Percentiles rank a stretch among this genome's conserved stretches.
Conservation (phyloP, 2,888 invertebrate genomes). For the Metalampra italica region DNA sequence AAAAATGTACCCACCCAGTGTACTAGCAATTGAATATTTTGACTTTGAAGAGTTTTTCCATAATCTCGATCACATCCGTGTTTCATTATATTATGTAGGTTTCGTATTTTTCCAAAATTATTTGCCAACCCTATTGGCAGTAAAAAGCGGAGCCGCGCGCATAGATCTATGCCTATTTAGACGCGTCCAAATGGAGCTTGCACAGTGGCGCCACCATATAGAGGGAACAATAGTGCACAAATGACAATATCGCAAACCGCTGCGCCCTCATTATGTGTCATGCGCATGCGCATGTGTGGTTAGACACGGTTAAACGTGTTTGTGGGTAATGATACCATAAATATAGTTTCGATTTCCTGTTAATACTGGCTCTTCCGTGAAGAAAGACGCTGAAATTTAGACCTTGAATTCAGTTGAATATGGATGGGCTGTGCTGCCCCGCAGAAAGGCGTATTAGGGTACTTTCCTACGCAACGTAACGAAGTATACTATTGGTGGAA, state of each 20-base stretch:
- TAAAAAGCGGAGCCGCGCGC: constrained; percentile 64
- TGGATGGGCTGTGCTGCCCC: too few relatives aligned
- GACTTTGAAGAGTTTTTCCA: too few relatives aligned
- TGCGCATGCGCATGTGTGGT: neutral
- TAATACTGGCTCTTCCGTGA: too few relatives aligned
- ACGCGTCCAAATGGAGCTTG: constrained; percentile 51
- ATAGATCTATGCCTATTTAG: constrained; percentile 76
- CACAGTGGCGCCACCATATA: constrained; percentile 68
- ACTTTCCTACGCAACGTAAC: too few relatives aligned
- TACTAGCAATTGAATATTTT: too few relatives aligned
- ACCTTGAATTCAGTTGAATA: too few relatives aligned
- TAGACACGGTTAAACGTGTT: neutral
- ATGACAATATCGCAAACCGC: constrained; percentile 59
- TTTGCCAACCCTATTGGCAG: constrained; percentile 9
- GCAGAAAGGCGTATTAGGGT: too few relatives aligned
- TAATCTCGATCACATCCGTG: too few relatives aligned
- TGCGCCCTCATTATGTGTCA: constrained; percentile 17
- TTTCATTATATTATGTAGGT: too few relatives aligned
- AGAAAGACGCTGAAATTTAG: too few relatives aligned
- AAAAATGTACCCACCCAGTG: too few relatives aligned
- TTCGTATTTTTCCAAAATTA: neutral
- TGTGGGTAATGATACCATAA: neutral
- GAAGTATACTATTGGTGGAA: too few relatives aligned
- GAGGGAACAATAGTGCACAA: constrained; percentile 72
- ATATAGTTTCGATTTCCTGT: neutral